Percentiles rank a stretch among this genome's conserved stretches.
Evolutionary conservation across 35 echinoderm and acorn worm species (phyloP).

Genomic region (Chiridota heheva): DNA sequence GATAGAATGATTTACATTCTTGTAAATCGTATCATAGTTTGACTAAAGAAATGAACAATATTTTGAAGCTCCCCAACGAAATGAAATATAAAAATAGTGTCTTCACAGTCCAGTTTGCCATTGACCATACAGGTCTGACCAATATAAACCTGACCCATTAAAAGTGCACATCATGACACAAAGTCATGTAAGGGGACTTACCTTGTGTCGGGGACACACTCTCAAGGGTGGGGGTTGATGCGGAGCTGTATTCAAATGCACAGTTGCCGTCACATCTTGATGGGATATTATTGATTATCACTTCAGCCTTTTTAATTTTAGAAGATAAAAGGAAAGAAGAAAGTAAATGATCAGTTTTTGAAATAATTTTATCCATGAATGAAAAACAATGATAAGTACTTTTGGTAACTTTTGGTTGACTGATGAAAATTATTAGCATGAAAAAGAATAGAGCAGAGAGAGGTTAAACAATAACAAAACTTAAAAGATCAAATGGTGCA

Average conservation of each 20-base stretch:
- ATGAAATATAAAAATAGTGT: neutral
- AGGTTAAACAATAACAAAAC: too few species aligned
- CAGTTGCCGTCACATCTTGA: conserved; percentile 22
- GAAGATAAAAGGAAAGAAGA: neutral
- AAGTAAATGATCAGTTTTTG: neutral
- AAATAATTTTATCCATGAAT: neutral
- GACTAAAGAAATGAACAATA: neutral
- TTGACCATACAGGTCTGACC: neutral
- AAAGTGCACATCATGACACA: neutral
- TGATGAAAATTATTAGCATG: neutral
- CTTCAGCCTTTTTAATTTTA: conserved; percentile 9
- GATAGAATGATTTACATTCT: too few species aligned
- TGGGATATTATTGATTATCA: conserved; percentile 10
- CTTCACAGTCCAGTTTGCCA: neutral
- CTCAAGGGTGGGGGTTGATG: neutral
- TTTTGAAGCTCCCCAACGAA: too few species aligned
- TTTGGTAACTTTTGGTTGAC: neutral
- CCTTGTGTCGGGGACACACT: neutral
- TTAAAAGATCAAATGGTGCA: too few species aligned
- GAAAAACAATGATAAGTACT: neutral
- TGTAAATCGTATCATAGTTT: neutral
- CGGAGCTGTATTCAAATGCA: conserved; percentile 6
- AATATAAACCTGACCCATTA: neutral
- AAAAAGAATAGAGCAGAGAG: too few species aligned
- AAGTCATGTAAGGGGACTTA: neutral